Evolutionary conservation across 1,140 invertebrate species (phyloP), one percentile per base, ranked within the genome.

Genomic region (Holcopasites calliopsidis): DNA sequence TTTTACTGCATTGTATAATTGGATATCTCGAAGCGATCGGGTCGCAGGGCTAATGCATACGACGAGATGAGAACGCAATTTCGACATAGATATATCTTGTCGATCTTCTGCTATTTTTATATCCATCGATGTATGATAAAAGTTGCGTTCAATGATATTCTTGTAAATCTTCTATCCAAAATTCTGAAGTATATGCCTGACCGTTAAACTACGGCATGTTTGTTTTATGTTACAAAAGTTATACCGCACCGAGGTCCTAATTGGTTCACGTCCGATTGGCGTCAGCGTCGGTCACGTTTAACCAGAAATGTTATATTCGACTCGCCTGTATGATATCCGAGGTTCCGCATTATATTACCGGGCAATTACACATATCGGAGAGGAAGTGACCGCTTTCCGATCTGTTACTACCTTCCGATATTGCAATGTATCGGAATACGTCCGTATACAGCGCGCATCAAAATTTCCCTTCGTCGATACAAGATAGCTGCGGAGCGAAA

Each of bases 1-100:
- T 64, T 72, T 64, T 64, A 38, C 11, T 11, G 13, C 23, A 26
- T 31, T 64, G 23, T 40, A 31, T 16, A n/a, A 71, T 38, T 28
- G 8, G 26, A n/a, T 38, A 40, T 62, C 69, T 42, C 31, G n/a
- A 28, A 21, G 11, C 10, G 58, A 35, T 47, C 21, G 50, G 44
- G 7, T 21, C 28, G 33, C 7, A n/a, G 7, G 21, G 44, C 47
- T 62, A 40, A 38, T 52, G 57, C 26, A 62, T 31, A 2, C 26
- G n/a, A 47, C 13, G 54, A 60, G 60, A 70, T 42, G 38, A 35
- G 23, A 33, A 62, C 52, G 6, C 40, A 10, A 18, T n/a, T 40
- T 26, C 18, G 13, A 18, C 6, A 8, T 23, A 13, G 26, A 33
- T 21, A 23, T 26, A 58, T 58, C 33, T 38, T 8, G 26, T 69